Percentiles rank a stretch among this genome's conserved stretches.
phyloP scores from a whole-genome alignment of 2,797 vertebrate genomes.

The Discoglossus pictus region DNA sequence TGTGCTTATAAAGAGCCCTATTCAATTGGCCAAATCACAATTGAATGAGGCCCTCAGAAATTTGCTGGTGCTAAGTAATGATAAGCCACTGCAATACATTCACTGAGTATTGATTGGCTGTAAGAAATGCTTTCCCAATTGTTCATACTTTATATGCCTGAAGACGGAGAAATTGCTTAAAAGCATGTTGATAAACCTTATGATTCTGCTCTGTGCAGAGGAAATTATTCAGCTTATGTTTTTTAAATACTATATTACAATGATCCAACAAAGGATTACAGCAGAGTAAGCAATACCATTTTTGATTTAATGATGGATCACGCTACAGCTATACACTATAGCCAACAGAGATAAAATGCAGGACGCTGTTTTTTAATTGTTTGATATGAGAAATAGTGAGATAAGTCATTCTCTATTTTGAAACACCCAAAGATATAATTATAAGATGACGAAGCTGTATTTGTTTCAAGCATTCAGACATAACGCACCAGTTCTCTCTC shows the following conservation, averaged over 20 bases:
- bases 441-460: background rate
- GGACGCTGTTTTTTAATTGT: background rate
- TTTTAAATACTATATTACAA: constrained; percentile 18
- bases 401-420: constrained; percentile 14
- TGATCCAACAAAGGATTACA: constrained; percentile 12
- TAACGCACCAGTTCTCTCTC: background rate
- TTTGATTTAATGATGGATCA: constrained; percentile 23
- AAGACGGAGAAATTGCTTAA: no score
- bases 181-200: no score
- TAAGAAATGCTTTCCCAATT: no score
- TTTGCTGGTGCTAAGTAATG: no score
- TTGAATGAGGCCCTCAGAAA: no score
- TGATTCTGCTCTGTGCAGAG: background rate
- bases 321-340: constrained; percentile 4
- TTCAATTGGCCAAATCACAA: no score
- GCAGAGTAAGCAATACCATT: constrained; percentile 15
- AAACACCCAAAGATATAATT: constrained; percentile 29
- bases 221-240: constrained; percentile 26
- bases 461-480: background rate
- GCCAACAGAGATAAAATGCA: constrained; percentile 8
- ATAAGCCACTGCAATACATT: no score
- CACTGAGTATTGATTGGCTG: no score
- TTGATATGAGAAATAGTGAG: constrained; percentile 5
- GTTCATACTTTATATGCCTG: no score
- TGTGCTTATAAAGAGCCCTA: no score